A percentile compares a stretch with the other conserved stretches of the same genome.
Evolutionary conservation across 1,140 invertebrate species (phyloP).

Genomic region (Eubasilissa regina): DNA sequence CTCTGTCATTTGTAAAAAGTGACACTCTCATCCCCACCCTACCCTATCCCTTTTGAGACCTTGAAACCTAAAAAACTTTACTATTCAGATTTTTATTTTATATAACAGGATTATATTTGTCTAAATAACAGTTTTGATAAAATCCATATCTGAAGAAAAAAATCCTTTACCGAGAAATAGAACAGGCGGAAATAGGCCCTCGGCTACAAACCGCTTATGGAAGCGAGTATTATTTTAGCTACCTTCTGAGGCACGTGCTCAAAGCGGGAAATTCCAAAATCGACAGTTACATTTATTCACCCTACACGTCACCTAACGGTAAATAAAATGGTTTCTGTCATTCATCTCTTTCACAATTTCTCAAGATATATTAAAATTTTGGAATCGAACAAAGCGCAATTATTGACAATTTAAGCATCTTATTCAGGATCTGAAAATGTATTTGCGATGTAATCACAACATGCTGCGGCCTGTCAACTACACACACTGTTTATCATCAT

Average conservation of each 20-base stretch:
- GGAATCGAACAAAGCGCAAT: too few relatives aligned
- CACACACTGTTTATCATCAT: too few relatives aligned
- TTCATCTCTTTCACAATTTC: too few relatives aligned
- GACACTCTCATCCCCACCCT: too few relatives aligned
- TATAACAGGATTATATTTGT: background rate
- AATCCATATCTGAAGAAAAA: conserved; percentile 16
- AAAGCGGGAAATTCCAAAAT: conserved; percentile 12
- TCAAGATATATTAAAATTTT: too few relatives aligned
- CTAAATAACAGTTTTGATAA: conserved; percentile 20
- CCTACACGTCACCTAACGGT: conserved; percentile 23
- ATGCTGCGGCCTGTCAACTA: too few relatives aligned
- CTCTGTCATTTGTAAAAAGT: too few relatives aligned
- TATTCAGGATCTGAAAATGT: too few relatives aligned
- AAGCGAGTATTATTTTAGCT: conserved; percentile 16
- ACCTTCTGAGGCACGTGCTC: conserved; percentile 13
- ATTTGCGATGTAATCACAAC: too few relatives aligned
- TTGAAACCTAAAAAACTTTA: background rate
- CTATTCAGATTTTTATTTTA: conserved; percentile 21
- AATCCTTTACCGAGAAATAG: conserved; percentile 5
- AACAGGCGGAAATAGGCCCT: conserved; percentile 24
- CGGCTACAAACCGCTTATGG: conserved; percentile 2
- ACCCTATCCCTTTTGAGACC: too few relatives aligned
- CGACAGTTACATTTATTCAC: conserved; percentile 1
- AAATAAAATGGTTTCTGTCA: conserved; percentile 1
- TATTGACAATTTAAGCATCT: too few relatives aligned